Conservation (phyloP, 2,113 vertebrate genomes). For the Isichthys henryi region DNA sequence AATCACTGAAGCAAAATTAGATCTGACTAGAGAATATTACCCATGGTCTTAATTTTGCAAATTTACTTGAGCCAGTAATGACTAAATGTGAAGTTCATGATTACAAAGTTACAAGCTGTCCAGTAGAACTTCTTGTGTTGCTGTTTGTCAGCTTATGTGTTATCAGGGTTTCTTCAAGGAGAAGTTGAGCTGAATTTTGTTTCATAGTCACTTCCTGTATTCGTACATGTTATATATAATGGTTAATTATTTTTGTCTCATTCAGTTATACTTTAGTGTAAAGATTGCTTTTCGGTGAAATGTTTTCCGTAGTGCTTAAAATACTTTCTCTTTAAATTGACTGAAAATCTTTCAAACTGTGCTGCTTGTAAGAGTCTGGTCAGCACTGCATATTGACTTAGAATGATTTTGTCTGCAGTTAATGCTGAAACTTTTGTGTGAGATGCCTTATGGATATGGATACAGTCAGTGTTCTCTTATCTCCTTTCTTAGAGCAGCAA, state of each 20-base stretch:
- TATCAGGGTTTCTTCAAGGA: background rate
- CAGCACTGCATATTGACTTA: background rate
- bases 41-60: background rate
- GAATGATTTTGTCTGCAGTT: background rate
- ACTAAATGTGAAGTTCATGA: background rate
- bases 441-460: background rate
- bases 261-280: background rate
- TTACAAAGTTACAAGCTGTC: background rate
- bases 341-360: background rate
- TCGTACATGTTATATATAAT: background rate
- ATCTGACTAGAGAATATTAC: background rate
- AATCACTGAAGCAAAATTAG: background rate
- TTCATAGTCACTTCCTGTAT: background rate
- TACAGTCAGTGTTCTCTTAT: background rate
- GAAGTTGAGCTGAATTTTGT: background rate
- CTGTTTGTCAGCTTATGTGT: background rate
- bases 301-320: background rate
- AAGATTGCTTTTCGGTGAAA: background rate
- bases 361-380: background rate
- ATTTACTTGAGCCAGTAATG: background rate
- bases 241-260: background rate
- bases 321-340: background rate
- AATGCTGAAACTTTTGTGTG: background rate
- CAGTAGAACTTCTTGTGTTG: background rate
- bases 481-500: background rate